Percentiles rank a stretch among this genome's conserved stretches.
Evolutionary conservation across 2,797 vertebrate species (phyloP).

Genomic region (Hylomyscus alleni): DNA sequence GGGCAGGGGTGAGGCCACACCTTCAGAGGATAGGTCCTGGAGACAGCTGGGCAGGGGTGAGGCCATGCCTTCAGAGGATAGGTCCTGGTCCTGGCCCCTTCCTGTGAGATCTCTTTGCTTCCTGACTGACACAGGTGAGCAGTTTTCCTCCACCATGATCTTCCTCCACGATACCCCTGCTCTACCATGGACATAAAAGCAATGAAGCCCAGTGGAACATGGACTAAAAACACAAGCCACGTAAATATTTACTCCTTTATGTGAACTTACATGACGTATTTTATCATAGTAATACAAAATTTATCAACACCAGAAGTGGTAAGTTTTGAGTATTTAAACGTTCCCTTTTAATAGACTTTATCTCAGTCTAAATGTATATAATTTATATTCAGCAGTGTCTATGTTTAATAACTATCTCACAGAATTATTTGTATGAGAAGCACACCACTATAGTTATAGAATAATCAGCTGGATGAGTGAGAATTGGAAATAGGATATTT

Average conservation of each 20-base stretch:
- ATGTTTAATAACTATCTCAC: background rate
- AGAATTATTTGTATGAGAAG: background rate
- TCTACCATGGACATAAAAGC: background rate
- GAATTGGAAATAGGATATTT: background rate
- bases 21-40: background rate
- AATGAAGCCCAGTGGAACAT: background rate
- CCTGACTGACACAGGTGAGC: background rate
- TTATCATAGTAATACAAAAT: background rate
- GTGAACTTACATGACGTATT: background rate
- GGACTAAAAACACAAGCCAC: background rate
- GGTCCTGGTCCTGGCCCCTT: background rate
- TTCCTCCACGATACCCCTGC: background rate
- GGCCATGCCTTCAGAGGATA: background rate
- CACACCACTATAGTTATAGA: background rate
- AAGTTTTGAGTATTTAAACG: background rate
- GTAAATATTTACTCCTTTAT: background rate
- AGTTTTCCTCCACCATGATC: background rate
- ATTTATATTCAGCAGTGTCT: background rate
- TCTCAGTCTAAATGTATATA: background rate
- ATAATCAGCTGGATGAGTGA: background rate
- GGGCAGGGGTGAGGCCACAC: too few relatives aligned
- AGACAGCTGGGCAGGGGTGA: background rate
- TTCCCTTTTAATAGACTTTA: slow-evolving; percentile 6
- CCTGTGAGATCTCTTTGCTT: background rate
- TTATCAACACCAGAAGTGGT: background rate